phyloP scores from a whole-genome alignment of 2,113 vertebrate genomes.

The Entelurus aequoreus region DNA sequence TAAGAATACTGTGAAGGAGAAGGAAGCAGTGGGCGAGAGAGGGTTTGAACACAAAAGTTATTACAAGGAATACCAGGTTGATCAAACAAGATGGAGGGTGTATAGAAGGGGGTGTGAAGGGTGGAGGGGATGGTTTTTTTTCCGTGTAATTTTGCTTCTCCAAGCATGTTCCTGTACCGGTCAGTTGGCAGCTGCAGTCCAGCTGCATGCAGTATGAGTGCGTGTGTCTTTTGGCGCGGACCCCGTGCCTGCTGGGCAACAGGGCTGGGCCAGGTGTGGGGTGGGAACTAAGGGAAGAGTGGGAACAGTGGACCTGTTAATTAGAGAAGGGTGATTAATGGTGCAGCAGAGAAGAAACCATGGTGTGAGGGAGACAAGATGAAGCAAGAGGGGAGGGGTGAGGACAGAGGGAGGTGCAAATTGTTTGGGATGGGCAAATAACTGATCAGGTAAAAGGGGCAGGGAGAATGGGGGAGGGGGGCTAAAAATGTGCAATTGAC shows the following conservation, averaged over 20 bases:
- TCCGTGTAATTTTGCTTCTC: constrained; percentile 28
- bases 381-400: constrained; percentile 33
- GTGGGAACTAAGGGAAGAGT: constrained; percentile 67
- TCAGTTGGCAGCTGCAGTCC: constrained; percentile 60
- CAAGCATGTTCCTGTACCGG: constrained; percentile 35
- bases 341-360: constrained; percentile 54
- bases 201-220: constrained; percentile 23
- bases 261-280: constrained; percentile 67
- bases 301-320: constrained; percentile 93
- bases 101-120: neutral
- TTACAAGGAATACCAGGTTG: constrained; percentile 14
- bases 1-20: constrained; percentile 16
- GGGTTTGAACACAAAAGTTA: constrained; percentile 22
- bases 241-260: constrained; percentile 60
- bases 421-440: constrained; percentile 26
- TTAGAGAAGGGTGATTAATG: constrained; percentile 98
- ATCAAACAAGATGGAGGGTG: constrained; percentile 27
- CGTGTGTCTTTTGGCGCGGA: constrained; percentile 35
- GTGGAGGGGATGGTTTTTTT: neutral
- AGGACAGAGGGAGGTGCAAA: constrained; percentile 25
- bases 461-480: neutral
- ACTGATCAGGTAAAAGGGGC: constrained; percentile 28
- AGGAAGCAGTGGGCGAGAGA: constrained; percentile 19
- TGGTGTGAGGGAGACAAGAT: constrained; percentile 48
- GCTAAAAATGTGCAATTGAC: neutral